Evolutionary conservation across 2,113 vertebrate genomes (phyloP).

Genomic region (Cottus gobio): DNA sequence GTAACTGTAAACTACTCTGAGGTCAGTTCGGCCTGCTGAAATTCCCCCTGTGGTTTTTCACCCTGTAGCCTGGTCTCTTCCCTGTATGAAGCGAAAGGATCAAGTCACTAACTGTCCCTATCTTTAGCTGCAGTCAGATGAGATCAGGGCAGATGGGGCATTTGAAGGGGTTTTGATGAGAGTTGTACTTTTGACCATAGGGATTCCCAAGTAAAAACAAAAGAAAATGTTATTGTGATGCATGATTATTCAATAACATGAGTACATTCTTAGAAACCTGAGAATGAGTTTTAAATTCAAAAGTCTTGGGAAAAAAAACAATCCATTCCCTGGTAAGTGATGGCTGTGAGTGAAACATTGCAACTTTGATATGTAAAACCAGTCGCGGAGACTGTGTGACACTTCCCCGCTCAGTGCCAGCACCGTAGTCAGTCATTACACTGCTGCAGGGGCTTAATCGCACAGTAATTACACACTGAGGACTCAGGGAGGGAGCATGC

Average conservation of each 20-base stretch:
- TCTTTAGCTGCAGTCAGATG: not conserved
- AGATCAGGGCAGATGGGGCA: constrained; percentile 15
- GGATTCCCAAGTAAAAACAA: not conserved
- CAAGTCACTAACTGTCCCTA: not conserved
- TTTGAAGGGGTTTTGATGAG: constrained; percentile 50
- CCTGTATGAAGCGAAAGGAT: constrained; percentile 46
- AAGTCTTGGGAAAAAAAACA: not conserved
- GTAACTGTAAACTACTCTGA: constrained; percentile 50
- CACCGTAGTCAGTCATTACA: constrained; percentile 66
- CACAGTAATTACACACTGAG: constrained; percentile 73
- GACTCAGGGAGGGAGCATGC: constrained; percentile 49
- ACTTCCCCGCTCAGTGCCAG: constrained; percentile 49
- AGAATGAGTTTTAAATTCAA: not conserved
- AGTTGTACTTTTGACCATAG: not conserved
- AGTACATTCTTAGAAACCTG: not conserved
- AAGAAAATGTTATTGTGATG: not conserved
- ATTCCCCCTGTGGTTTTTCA: constrained; percentile 64
- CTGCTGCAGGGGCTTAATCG: constrained; percentile 71
- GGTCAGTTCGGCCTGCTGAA: constrained; percentile 54
- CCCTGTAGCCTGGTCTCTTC: constrained; percentile 26
- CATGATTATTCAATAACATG: not conserved
- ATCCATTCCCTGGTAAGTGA: not conserved
- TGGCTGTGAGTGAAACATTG: constrained; percentile 20
- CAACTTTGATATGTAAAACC: constrained; percentile 4
- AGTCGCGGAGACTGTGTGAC: constrained; percentile 56